Evolutionary conservation across 2,888 invertebrate genomes (phyloP).

Genomic region (Caenorhabditis sp.): DNA sequence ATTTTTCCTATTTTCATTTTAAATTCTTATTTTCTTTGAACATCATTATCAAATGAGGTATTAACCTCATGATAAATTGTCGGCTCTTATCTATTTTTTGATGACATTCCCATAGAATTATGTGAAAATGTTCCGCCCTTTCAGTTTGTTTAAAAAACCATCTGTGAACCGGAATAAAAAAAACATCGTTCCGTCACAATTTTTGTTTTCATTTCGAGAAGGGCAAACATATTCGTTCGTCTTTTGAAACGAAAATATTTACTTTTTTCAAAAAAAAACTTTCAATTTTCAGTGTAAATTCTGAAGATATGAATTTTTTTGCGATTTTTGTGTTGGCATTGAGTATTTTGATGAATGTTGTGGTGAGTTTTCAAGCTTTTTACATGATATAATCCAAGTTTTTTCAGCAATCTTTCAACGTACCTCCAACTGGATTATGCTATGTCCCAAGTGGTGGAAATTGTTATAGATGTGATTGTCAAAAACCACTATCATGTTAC

Average conservation of each 20-base stretch:
- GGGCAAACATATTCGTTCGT: not conserved
- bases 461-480: conserved; percentile 53
- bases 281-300: too few species aligned
- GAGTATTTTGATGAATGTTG: conserved; percentile 31
- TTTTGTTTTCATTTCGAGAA: not conserved
- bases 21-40: too few species aligned
- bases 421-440: conserved; percentile 51
- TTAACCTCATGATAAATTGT: not conserved
- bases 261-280: not conserved
- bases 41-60: too few species aligned
- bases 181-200: not conserved
- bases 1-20: too few species aligned
- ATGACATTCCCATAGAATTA: not conserved
- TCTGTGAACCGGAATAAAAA: not conserved
- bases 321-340: conserved; percentile 31
- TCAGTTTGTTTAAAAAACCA: not conserved
- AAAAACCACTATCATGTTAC: conserved; percentile 47
- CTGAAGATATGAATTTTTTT: conserved; percentile 30
- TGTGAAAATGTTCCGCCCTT: not conserved
- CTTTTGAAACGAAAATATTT: not conserved
- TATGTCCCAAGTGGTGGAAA: conserved; percentile 44
- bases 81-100: not conserved
- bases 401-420: conserved; percentile 46
- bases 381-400: not conserved
- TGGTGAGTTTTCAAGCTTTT: conserved; percentile 16